Base-by-base conservation (phyloP, 2,797 vertebrate genomes). In the Sebastes dallii region DNA sequence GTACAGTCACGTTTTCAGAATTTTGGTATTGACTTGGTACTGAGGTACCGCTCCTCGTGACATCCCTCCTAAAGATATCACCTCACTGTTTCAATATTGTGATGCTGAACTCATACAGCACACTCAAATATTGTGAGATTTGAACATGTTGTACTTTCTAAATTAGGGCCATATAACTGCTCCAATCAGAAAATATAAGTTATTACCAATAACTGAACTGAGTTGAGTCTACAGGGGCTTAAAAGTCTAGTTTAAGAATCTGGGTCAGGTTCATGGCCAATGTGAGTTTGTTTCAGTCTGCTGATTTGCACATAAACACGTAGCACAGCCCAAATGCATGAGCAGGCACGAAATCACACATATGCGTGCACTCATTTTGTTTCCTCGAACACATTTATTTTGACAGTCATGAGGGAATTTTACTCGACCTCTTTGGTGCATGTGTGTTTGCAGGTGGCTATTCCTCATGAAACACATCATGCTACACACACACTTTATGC, bases 401-500 rank as follows among this genome's bases (percentile, higher is more conserved):
- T 42, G 18, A 55, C 30, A 29, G 55, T 29, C 34, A 54, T 22
- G 1, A 6, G 55, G 70, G 58, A 84, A 59, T 67, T 77, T 60
- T n/a, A 46, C 11, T 50, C 22, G 30, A 39, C 55, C 30, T 62
- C 55, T 52, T 68, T 16, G 32, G 55, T 68, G 24, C 29, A 36
- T 34, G 16, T 55, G 55, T 72, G 34, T 71, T 67, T 66, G 78
- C 65, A 56, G 77, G 25, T 42, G 54, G 61, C 67, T 52, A 18
- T 46, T 46, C 39, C 39, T 42, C 39, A 42, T 42, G 39, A 46
- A 46, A 42, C 42, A 25, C 30, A 46, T 42, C 39, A 30, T 46
- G 52, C 20, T 42, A 30, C 54, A 25, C 30, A 27, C 22, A 68
- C 66, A 65, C 32, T 79, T 85, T 46, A 85, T 77, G 55, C 81